Base-by-base conservation (phyloP, 2,888 invertebrate species). In the Entomobrya multifasciata region DNA sequence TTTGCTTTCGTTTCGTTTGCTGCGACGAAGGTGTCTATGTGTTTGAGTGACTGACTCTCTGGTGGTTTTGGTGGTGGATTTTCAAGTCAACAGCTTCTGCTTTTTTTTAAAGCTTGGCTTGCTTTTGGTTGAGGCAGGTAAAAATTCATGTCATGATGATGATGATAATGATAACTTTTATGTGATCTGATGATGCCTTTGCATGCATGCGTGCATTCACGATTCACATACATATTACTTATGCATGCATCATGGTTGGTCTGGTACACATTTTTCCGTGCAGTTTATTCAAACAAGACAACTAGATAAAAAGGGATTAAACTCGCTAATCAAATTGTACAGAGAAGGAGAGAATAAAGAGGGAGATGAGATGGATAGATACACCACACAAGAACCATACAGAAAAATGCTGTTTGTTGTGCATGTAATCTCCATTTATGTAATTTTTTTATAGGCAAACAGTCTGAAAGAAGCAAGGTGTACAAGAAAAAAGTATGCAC, bases 111-210 rank as follows among this genome's bases (percentile, higher is more conserved):
- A 13, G 36, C 36, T 36, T 36, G 0, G 67, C 44, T 67, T 72
- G 72, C 62, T 67, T 36, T 67, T 41, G 49, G 72, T 72, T 72
- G 72, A 49, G 72, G 72, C 72, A 72, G 72, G 72, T 72, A 72
- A 72, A 72, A 72, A 72, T 49, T 49, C 72, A 49, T 72, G 72
- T 72, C 72, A 72, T 72, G 72, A 72, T 72, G 20, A 49, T 72
- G 11, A 20, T 57, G 22, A 20, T n/a, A 11, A n/a, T 15, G 13
- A n/a, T n/a, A n/a, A 49, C n/a, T 11, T 49, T 11, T 49, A n/a
- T 44, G 41, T 67, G 44, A 67, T 67, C 72, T 25, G 47, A 22
- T 70, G 22, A 47, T 15, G 44, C 44, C 4, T 41, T 20, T 44
- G 44, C 25, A 41, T n/a, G 17, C 72, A 49, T 8, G 10, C 25